Percentiles rank a stretch among this genome's conserved stretches.
phyloP scores from a whole-genome alignment of 2,888 invertebrate genomes.

The Anthophora plumipes region DNA sequence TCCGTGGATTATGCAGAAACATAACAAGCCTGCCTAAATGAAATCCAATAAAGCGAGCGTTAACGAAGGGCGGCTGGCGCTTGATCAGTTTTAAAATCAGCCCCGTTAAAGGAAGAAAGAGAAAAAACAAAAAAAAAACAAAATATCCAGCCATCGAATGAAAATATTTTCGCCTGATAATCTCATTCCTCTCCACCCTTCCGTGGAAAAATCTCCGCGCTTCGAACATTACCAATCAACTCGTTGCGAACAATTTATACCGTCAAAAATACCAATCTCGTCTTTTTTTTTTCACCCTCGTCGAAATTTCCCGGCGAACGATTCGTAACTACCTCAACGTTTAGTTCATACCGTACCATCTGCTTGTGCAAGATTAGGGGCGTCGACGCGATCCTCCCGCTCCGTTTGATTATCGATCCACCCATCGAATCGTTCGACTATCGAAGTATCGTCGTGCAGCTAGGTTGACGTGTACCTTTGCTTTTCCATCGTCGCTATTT shows the following conservation, averaged over 20 bases:
- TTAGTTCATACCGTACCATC: not conserved
- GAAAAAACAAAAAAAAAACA: too few species aligned
- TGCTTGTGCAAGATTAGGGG: constrained; percentile 31
- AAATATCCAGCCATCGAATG: not conserved
- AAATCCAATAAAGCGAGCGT: constrained; percentile 22
- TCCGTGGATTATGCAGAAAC: constrained; percentile 3
- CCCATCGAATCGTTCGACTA: constrained; percentile 40
- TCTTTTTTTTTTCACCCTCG: not conserved
- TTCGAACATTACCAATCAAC: not conserved
- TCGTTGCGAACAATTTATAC: not conserved
- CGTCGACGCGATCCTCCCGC: constrained; percentile 30
- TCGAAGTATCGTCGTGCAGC: constrained; percentile 7
- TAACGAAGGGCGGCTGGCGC: not conserved
- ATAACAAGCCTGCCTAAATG: not conserved
- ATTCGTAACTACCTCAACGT: constrained; percentile 7
- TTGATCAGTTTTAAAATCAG: constrained; percentile 7
- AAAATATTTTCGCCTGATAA: not conserved
- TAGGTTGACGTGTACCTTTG: constrained; percentile 10
- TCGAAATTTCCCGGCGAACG: not conserved
- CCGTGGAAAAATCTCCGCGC: not conserved
- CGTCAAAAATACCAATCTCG: not conserved
- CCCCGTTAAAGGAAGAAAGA: too few species aligned
- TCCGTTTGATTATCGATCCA: constrained; percentile 54
- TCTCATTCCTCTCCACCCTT: too few species aligned
- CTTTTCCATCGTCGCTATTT: constrained; percentile 1